Conservation (phyloP, 2,113 vertebrate genomes). For the Bombycilla garrulus region DNA sequence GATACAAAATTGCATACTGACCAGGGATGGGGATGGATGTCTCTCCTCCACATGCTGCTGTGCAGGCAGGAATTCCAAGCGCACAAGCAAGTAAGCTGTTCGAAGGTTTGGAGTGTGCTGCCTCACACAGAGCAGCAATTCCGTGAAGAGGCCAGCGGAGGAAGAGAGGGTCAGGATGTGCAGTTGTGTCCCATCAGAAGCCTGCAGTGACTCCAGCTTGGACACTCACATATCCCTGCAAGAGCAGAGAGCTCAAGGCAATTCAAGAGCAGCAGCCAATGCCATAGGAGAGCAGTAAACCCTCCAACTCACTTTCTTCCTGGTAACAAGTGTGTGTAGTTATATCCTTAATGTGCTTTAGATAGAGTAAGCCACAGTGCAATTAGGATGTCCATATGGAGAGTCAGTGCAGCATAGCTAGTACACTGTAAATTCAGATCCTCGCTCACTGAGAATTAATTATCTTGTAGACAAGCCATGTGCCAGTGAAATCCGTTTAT, state of each 20-base stretch:
- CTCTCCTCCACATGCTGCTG: not conserved
- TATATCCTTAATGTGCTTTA: constrained; percentile 39
- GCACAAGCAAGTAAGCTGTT: not conserved
- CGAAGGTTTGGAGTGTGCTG: not conserved
- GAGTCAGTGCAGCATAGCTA: constrained; percentile 44
- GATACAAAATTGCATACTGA: not conserved
- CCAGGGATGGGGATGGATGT: not conserved
- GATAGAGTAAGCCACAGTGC: constrained; percentile 53
- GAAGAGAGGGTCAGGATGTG: not conserved
- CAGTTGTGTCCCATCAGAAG: not conserved
- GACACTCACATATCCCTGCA: not conserved
- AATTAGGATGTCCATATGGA: constrained; percentile 66
- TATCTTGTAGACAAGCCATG: constrained; percentile 61
- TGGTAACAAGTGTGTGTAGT: constrained; percentile 23
- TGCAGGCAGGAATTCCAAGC: not conserved
- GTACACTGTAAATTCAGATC: constrained; percentile 40
- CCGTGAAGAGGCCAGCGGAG: not conserved
- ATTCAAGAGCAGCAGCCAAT: not conserved
- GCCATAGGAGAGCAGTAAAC: not conserved
- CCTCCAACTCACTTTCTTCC: not conserved
- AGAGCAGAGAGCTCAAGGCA: not conserved
- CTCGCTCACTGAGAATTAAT: constrained; percentile 56
- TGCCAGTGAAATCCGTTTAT: constrained; percentile 37
- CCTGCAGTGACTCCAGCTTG: not conserved
- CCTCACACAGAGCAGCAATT: not conserved